Evolutionary conservation across 2,888 invertebrate genomes (phyloP), one percentile per base, ranked within the genome.

Genomic region (Ichneumoninae sp.): DNA sequence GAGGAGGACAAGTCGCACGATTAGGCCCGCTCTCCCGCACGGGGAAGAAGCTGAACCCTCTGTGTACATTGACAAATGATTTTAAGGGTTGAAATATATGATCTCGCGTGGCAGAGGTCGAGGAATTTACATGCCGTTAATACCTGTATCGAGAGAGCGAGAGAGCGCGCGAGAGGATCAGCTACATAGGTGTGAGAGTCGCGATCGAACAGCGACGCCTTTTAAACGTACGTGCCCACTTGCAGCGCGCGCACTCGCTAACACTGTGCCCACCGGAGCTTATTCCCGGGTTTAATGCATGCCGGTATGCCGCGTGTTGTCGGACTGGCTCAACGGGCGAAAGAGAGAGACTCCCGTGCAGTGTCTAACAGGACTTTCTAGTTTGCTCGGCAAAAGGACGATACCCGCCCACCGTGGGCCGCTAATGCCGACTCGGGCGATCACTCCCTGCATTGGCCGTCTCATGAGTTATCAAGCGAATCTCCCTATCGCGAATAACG

Each of bases 321-420:
- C 60, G 33, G 76, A 76, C 76, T 76, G 66, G 75, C 77, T 74
- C 77, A n/a, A 19, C 40, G 44, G 63, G 68, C 74, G 81, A 69
- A 68, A 84, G 68, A 84, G 33, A 77, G 19, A 52, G 30, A 33
- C 44, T n/a, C 70, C 36, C 30, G 40, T 33, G 50, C 47, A 68
- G 68, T 73, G 26, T 69, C 89, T 88, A 88, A 88, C 89, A 86
- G 88, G 85, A 87, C 88, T 89, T 88, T 87, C 88, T 87, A 88
- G 85, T 87, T 86, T 81, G 85, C 78, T 83, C 84, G 86, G 83
- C 74, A 85, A 86, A 89, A 86, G 87, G 87, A 87, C 85, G 83
- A 85, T 87, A 77, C 80, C 84, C 86, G 85, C 87, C 87, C 86
- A 85, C 80, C 79, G 84, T 83, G 81, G 83, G 81, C 44, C 83